Conservation (phyloP, 2,888 invertebrate species). For the Maniola hyperantus region DNA sequence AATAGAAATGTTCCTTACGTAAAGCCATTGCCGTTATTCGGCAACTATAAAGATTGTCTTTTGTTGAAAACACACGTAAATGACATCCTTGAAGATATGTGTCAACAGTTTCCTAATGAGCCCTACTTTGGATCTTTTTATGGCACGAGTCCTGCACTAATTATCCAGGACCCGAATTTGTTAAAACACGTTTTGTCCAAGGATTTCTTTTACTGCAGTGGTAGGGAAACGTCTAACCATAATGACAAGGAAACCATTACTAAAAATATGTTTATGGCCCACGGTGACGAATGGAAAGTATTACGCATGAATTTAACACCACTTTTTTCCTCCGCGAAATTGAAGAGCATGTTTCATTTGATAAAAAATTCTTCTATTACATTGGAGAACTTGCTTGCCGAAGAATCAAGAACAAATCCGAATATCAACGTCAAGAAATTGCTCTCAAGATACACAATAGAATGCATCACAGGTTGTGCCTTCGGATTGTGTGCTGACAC, state of each 20-base stretch:
- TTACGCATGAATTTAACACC: conserved; percentile 62
- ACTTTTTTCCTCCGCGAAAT: conserved; percentile 62
- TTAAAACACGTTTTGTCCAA: conserved; percentile 2
- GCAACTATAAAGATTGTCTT: conserved; percentile 6
- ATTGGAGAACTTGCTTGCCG: conserved; percentile 52
- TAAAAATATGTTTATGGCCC: conserved; percentile 45
- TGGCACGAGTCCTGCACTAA: conserved; percentile 7
- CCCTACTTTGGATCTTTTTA: conserved; percentile 6
- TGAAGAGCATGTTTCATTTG: conserved; percentile 66
- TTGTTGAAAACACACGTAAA: neutral
- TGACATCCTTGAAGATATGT: neutral
- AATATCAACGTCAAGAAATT: neutral
- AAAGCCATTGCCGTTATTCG: conserved; percentile 6
- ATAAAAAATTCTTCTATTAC: conserved; percentile 51
- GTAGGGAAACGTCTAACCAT: neutral
- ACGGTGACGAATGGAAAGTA: conserved; percentile 65
- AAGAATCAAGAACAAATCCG: neutral
- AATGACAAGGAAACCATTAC: neutral
- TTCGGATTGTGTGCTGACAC: conserved; percentile 60
- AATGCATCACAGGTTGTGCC: conserved; percentile 56
- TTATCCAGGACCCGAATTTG: conserved; percentile 5
- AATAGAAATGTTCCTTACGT: conserved; percentile 1
- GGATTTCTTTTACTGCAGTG: conserved; percentile 1
- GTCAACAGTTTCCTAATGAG: conserved; percentile 4
- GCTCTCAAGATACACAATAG: conserved; percentile 56